Conservation (phyloP, 2,888 invertebrate genomes). For the Drosophila cognata region DNA sequence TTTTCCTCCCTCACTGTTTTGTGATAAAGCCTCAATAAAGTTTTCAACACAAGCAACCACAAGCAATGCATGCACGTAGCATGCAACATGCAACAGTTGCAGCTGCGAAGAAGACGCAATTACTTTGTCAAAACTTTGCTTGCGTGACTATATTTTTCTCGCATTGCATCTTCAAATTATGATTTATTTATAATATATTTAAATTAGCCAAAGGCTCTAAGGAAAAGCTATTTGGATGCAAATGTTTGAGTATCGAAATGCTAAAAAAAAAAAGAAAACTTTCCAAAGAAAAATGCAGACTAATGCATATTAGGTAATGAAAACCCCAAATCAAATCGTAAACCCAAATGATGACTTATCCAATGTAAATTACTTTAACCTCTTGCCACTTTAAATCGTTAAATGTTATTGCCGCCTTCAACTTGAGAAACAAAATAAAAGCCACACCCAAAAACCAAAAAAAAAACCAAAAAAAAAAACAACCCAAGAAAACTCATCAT, state of each 20-base stretch:
- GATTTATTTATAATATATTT: slow-evolving; percentile 55
- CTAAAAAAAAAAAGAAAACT: not conserved
- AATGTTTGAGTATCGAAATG: not conserved
- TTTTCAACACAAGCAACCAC: slow-evolving; percentile 67
- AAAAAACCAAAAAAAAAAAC: not conserved
- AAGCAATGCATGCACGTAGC: slow-evolving; percentile 24
- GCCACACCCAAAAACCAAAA: slow-evolving; percentile 17
- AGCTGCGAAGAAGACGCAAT: slow-evolving; percentile 28
- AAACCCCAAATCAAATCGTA: slow-evolving; percentile 2
- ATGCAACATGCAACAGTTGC: slow-evolving; percentile 27
- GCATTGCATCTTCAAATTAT: slow-evolving; percentile 57
- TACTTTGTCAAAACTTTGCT: slow-evolving; percentile 60
- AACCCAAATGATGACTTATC: slow-evolving; percentile 22
- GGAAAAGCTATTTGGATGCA: not conserved
- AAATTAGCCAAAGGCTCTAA: slow-evolving; percentile 17
- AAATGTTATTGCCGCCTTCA: slow-evolving; percentile 71
- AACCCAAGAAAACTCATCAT: slow-evolving; percentile 33
- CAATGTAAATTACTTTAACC: slow-evolving; percentile 54
- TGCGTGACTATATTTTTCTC: slow-evolving; percentile 58
- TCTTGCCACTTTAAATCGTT: slow-evolving; percentile 50
- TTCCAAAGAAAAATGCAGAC: not conserved
- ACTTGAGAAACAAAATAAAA: slow-evolving; percentile 50
- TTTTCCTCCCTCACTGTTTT: slow-evolving; percentile 29
- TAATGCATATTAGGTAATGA: not conserved
- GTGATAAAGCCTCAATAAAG: slow-evolving; percentile 69